phyloP scores from a whole-genome alignment of 64 coral and sea anemone species.

The Catalaphyllia jardinei region DNA sequence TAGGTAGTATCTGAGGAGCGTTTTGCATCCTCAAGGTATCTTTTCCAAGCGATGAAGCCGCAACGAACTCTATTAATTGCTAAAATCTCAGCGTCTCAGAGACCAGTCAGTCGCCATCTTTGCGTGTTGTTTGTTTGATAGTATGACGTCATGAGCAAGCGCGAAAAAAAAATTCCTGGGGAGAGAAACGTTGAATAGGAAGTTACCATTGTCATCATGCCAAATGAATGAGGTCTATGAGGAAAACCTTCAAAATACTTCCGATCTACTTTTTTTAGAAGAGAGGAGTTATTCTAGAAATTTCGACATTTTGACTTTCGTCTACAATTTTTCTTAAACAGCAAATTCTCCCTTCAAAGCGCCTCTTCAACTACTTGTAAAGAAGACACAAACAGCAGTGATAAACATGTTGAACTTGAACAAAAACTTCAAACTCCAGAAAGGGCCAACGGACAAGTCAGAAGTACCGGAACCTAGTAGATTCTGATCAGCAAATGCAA shows the following conservation, averaged over 20 bases:
- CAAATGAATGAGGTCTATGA: not conserved
- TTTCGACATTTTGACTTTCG: not conserved
- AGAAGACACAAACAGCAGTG: too few species aligned
- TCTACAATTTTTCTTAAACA: too few species aligned
- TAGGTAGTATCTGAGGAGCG: not conserved
- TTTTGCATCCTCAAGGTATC: not conserved
- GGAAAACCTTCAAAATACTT: conserved; percentile 25
- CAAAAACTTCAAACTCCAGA: too few species aligned
- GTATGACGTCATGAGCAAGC: conserved; percentile 4
- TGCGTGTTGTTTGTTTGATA: conserved; percentile 14
- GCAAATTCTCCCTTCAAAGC: too few species aligned
- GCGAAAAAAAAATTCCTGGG: not conserved
- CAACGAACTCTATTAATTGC: not conserved
- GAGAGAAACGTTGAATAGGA: not conserved
- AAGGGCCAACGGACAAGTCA: too few species aligned
- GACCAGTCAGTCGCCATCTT: conserved; percentile 17
- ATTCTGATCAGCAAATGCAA: too few species aligned
- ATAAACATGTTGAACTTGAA: too few species aligned
- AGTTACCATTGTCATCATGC: not conserved
- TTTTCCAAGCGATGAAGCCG: not conserved
- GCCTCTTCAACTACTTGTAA: too few species aligned
- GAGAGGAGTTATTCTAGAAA: not conserved
- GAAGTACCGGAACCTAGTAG: too few species aligned
- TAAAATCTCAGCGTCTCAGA: not conserved
- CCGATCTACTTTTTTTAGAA: conserved; percentile 11